Percentiles rank a stretch among this genome's conserved stretches.
phyloP scores from a whole-genome alignment of 1,140 invertebrate genomes.

The Eumeta japonica region DNA sequence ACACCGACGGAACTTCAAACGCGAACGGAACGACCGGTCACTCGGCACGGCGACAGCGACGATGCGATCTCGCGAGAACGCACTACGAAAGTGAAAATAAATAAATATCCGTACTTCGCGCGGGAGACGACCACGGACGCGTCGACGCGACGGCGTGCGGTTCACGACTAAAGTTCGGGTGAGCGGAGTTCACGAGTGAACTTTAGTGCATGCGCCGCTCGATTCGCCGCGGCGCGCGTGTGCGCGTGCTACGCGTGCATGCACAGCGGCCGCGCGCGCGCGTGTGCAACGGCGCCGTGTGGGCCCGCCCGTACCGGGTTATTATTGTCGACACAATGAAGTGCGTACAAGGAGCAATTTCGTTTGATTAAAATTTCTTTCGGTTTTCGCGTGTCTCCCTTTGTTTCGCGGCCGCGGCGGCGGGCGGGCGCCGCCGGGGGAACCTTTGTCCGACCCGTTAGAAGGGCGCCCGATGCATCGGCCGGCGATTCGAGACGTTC shows the following conservation, averaged over 20 bases:
- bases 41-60: too few species aligned
- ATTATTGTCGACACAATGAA: constrained; percentile 46
- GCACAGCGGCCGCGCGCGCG: constrained; percentile 8
- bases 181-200: constrained; percentile 19
- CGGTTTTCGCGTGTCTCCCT: constrained; percentile 19
- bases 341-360: constrained; percentile 35
- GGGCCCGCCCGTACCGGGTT: constrained; percentile 31
- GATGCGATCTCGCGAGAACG: too few species aligned
- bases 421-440: too few species aligned
- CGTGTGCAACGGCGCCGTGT: constrained; percentile 4
- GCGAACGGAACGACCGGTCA: too few species aligned
- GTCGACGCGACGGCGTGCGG: constrained; percentile 37
- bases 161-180: constrained; percentile 36
- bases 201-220: constrained; percentile 25
- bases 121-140: constrained; percentile 27
- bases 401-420: constrained; percentile 23
- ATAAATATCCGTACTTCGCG: too few species aligned
- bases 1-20: too few species aligned
- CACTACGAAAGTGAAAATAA: constrained; percentile 37
- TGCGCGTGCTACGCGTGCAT: too few species aligned
- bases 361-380: constrained; percentile 42
- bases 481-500: too few species aligned
- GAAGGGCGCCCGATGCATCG: too few species aligned
- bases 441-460: too few species aligned
- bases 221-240: too few species aligned